Conservation (phyloP, 2,113 vertebrate species). For the Campylomormyrus numenius region DNA sequence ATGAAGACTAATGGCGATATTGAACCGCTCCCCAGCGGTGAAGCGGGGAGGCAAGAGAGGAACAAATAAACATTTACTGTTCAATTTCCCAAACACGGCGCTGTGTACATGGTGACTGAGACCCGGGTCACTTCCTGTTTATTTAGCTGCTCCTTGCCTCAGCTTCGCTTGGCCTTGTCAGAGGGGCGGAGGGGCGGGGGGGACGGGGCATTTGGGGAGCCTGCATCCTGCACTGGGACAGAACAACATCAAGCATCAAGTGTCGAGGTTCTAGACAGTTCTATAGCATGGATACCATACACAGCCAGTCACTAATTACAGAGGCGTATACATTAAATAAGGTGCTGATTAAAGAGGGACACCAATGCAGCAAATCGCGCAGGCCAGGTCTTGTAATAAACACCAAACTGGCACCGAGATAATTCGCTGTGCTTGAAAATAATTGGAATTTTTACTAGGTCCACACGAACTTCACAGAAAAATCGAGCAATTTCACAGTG, state of each 20-base stretch:
- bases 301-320: neutral
- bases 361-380: neutral
- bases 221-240: neutral
- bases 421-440: neutral
- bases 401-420: neutral
- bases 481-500: neutral
- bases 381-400: neutral
- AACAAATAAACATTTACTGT: neutral
- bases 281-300: neutral
- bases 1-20: constrained; percentile 9
- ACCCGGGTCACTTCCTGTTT: neutral
- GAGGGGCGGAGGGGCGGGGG: neutral
- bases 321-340: neutral
- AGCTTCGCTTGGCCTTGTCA: too few species aligned
- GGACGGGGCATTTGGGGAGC: neutral
- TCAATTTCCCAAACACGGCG: neutral
- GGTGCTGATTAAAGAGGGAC: neutral
- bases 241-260: neutral
- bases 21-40: neutral
- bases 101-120: neutral
- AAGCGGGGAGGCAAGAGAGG: too few species aligned
- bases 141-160: neutral
- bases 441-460: neutral
- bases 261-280: neutral
- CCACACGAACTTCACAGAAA: neutral